phyloP scores from a whole-genome alignment of 1,140 invertebrate species.

The Pissodes strobi region DNA sequence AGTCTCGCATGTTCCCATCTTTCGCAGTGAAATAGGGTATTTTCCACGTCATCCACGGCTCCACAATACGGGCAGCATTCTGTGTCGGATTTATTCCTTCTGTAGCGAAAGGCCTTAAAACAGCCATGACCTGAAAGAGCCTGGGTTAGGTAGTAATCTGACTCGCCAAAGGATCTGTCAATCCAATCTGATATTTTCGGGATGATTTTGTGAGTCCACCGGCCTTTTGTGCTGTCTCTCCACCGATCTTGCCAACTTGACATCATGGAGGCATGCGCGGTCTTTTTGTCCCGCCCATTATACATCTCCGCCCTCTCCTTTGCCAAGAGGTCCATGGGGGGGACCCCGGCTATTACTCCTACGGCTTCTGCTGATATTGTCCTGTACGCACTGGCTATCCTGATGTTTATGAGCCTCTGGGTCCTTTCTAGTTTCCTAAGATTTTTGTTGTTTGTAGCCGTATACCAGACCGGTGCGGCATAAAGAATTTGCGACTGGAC shows the following conservation, averaged over 20 bases:
- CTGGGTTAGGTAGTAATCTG: constrained; percentile 44
- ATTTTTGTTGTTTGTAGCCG: too few relatives aligned
- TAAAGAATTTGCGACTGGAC: too few relatives aligned
- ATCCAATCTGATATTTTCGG: constrained; percentile 22
- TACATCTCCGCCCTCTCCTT: constrained; percentile 24
- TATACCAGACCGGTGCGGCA: too few relatives aligned
- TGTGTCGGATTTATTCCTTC: constrained; percentile 31
- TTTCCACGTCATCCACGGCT: constrained; percentile 41
- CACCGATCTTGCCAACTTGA: constrained; percentile 2
- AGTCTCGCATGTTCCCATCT: too few relatives aligned
- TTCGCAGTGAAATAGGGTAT: constrained; percentile 42
- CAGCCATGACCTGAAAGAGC: constrained; percentile 51
- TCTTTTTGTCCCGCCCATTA: too few relatives aligned
- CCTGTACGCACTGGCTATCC: too few relatives aligned
- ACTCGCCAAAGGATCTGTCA: constrained; percentile 29
- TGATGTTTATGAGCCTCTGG: too few relatives aligned
- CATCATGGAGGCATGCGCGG: too few relatives aligned
- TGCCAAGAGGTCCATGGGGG: constrained; percentile 41
- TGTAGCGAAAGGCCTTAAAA: constrained; percentile 45
- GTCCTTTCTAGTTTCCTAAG: too few relatives aligned
- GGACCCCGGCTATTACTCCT: constrained; percentile 30
- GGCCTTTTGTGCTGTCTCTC: constrained; percentile 3
- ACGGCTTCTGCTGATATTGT: constrained; percentile 39
- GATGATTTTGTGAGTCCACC: constrained; percentile 32
- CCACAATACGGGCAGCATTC: constrained; percentile 32